These are phyloP conservation scores for Cercocebus atys DNA, from an alignment of 2,113 vertebrate genomes.

Conservation along the genomic window DNA sequence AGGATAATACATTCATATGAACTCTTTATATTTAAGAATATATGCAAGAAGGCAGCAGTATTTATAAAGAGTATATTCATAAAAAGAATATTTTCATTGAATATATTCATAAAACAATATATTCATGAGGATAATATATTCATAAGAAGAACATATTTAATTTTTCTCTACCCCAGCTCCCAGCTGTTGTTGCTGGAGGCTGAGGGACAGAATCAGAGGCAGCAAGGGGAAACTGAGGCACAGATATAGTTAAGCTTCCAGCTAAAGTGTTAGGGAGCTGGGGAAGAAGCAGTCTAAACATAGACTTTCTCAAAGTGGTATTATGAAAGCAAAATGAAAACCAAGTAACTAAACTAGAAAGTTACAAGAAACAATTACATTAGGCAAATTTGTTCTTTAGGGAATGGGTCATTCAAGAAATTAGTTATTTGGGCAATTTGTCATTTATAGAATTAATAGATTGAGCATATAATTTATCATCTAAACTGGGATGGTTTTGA, in stretches of 20 bases:
- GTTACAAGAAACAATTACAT: constrained; percentile 37
- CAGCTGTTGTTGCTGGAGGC: constrained; percentile 24
- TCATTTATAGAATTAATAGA: constrained; percentile 38
- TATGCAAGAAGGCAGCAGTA: constrained; percentile 56
- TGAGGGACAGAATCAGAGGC: constrained; percentile 2
- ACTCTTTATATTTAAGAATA: constrained; percentile 66
- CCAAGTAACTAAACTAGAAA: neutral
- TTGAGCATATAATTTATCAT: constrained; percentile 19
- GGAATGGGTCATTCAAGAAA: constrained; percentile 40
- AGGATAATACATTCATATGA: constrained; percentile 62
- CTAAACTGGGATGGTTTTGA: constrained; percentile 21
- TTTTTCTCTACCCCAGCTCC: constrained; percentile 48
- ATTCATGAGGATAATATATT: constrained; percentile 76
- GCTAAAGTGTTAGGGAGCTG: neutral
- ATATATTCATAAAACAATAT: constrained; percentile 66
- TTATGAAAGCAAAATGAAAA: constrained; percentile 46
- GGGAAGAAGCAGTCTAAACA: neutral
- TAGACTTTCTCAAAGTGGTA: constrained; percentile 1
- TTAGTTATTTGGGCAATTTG: constrained; percentile 37
- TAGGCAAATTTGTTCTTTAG: constrained; percentile 51
- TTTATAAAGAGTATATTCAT: constrained; percentile 66
- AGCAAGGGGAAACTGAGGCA: constrained; percentile 38
- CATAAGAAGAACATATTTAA: constrained; percentile 52
- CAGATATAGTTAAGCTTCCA: neutral
- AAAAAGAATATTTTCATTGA: constrained; percentile 66